Evolutionary conservation across 2,888 invertebrate genomes (phyloP).

Genomic region (Hyalella azteca): DNA sequence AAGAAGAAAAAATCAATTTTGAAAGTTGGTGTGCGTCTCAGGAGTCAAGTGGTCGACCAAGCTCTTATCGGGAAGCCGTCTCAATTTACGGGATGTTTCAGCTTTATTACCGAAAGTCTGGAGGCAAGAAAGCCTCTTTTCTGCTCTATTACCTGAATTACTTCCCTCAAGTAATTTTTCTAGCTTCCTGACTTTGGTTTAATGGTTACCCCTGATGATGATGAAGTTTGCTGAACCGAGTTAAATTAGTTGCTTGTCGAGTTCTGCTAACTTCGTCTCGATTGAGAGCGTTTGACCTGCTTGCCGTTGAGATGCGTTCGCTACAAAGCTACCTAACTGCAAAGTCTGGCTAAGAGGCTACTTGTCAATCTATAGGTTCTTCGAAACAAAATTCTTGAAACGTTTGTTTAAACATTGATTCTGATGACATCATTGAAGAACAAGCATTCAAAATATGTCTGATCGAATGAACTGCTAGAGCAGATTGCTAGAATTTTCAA

Average conservation of each 20-base stretch:
- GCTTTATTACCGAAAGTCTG: slow-evolving; percentile 5
- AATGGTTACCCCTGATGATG: slow-evolving; percentile 30
- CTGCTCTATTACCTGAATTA: neutral
- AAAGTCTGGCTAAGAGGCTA: no score
- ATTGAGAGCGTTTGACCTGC: neutral
- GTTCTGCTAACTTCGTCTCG: slow-evolving; percentile 2
- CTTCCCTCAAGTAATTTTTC: slow-evolving; percentile 26
- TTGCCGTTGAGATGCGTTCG: neutral
- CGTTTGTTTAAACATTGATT: no score
- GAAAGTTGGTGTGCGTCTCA: slow-evolving; percentile 18
- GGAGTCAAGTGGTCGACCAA: slow-evolving; percentile 26
- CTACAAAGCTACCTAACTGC: no score
- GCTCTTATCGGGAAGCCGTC: slow-evolving; percentile 21
- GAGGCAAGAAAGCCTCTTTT: slow-evolving; percentile 21
- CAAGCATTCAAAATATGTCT: no score
- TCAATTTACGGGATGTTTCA: slow-evolving; percentile 28
- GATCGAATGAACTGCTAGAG: no score
- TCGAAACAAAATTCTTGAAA: no score
- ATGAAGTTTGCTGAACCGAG: slow-evolving; percentile 25
- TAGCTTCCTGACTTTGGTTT: slow-evolving; percentile 5
- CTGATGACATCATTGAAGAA: no score
- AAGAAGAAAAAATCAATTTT: neutral
- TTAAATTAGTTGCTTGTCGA: slow-evolving; percentile 28
- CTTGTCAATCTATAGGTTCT: no score
- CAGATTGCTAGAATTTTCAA: no score